Percentiles rank a stretch among this genome's conserved stretches.
Conservation (phyloP, 1,140 invertebrate genomes). For the Panagrolaimus sp. region DNA sequence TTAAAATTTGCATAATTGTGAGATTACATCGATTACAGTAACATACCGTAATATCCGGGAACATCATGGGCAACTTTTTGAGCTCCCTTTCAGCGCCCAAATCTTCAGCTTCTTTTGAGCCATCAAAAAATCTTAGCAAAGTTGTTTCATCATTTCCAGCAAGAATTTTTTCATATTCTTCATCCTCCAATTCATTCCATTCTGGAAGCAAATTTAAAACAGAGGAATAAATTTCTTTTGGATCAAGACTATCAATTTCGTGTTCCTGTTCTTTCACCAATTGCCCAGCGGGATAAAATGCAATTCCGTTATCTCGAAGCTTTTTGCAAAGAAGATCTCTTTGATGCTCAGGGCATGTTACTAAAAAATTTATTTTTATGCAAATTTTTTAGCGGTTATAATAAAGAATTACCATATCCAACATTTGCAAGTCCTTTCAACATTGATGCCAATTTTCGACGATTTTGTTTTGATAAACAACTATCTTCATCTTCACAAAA, state of each 20-base stretch:
- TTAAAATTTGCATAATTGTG: too few species aligned
- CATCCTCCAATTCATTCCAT: slow-evolving; percentile 60
- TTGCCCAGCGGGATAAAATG: slow-evolving; percentile 62
- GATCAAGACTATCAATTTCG: slow-evolving; percentile 59
- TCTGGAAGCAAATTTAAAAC: slow-evolving; percentile 65
- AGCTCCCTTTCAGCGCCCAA: slow-evolving; percentile 62
- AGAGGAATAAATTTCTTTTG: slow-evolving; percentile 64
- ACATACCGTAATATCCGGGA: slow-evolving; percentile 58
- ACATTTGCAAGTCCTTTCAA: slow-evolving; percentile 66
- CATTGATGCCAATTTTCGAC: slow-evolving; percentile 47
- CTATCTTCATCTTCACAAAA: slow-evolving; percentile 48
- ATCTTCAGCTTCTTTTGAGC: slow-evolving; percentile 61
- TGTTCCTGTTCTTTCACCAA: slow-evolving; percentile 56
- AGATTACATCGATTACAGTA: too few species aligned
- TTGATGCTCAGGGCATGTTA: slow-evolving; percentile 61
- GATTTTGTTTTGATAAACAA: slow-evolving; percentile 36
- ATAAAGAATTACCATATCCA: too few species aligned
- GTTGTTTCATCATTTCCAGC: slow-evolving; percentile 66
- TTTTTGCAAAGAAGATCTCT: slow-evolving; percentile 62
- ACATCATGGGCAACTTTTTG: slow-evolving; percentile 65
- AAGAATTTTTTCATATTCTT: slow-evolving; percentile 21
- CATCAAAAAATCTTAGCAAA: slow-evolving; percentile 66
- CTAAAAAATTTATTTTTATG: too few species aligned
- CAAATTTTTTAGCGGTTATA: too few species aligned
- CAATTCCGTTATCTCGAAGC: slow-evolving; percentile 61